Base-by-base conservation (phyloP, 2,888 invertebrate species). In the Germaria angustata region DNA sequence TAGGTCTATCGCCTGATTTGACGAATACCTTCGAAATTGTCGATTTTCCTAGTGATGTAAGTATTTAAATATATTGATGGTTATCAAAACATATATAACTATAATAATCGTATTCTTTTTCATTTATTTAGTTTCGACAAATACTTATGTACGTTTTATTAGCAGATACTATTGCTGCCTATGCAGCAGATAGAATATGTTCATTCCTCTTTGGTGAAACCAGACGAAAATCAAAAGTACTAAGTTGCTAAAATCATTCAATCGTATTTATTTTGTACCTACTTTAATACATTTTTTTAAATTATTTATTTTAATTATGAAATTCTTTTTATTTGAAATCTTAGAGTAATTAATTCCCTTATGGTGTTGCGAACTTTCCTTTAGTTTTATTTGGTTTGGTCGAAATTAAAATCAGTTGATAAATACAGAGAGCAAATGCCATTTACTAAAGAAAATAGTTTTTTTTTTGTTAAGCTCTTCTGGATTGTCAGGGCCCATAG, bases 1-100 rank as follows among this genome's bases (percentile, higher is more conserved):
- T 96, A 78, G 98, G 98, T 11, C 86, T 96, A 51, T 91, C 97
- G 76, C 97, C 98, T 0, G 97, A 97, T 84, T 92, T 99, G 81
- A 95, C 96, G 71, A 93, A 94, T 84, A 95, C 97, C 91, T 98
- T 99, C 92, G 98, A 99, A 93, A 96, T 99, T 84, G 97, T 99
- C 8, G 95, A 97, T 88, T 97, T 99, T 91, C 98, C 98, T 57
- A 92, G 93, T 17, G 96, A 98, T 90, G 98, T 98, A 92, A 94
- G 94, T 93, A 0, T 61, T 61, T n/a, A n/a, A n/a, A n/a, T 9
- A 22, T 1, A 44, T 28, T 15, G 5, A n/a, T 55, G 34, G 0
- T 4, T n/a, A 5, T 46, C 34, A n/a, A n/a, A n/a, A 57, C n/a
- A 20, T 20, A 41, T 9, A 53, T 24, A 44, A 39, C n/a, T 36